Percentiles rank a stretch among this genome's conserved stretches.
Evolutionary conservation across 2,113 vertebrate species (phyloP).

Genomic region (Channa argus): DNA sequence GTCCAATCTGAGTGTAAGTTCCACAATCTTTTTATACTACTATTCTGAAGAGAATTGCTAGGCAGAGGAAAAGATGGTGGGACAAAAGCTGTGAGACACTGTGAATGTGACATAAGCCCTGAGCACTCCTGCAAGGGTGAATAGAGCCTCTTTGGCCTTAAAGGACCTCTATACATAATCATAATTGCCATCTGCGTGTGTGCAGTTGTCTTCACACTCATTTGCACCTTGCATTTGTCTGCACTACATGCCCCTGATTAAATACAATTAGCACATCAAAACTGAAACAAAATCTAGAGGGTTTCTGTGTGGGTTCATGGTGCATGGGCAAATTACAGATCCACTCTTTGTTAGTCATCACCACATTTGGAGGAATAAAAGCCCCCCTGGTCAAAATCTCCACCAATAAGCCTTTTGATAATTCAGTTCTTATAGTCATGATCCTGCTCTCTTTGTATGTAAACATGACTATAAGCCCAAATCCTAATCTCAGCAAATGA

Average conservation of each 20-base stretch:
- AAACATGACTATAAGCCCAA: constrained; percentile 39
- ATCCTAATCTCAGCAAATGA: constrained; percentile 47
- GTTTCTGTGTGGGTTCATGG: constrained; percentile 17
- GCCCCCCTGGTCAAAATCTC: constrained; percentile 30
- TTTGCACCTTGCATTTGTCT: constrained; percentile 63
- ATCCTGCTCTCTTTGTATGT: constrained; percentile 38
- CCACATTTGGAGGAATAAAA: constrained; percentile 36
- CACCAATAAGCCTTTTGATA: constrained; percentile 8
- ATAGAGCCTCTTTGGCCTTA: constrained; percentile 23
- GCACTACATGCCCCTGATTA: constrained; percentile 28
- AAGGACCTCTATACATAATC: constrained; percentile 28
- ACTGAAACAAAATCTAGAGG: constrained; percentile 35
- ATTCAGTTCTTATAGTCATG: constrained; percentile 16
- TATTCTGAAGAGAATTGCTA: neutral
- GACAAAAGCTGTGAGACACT: neutral
- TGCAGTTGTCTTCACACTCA: constrained; percentile 33
- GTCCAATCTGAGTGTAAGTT: neutral
- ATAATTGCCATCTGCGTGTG: constrained; percentile 42
- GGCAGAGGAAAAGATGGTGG: neutral
- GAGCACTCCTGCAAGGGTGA: neutral
- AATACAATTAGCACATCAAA: constrained; percentile 82
- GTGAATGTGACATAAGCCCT: neutral
- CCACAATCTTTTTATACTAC: neutral
- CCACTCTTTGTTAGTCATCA: constrained; percentile 44
- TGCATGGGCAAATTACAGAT: constrained; percentile 30